Base-by-base conservation (phyloP, 2,797 vertebrate species). In the Pseudomugil gertrudae region DNA sequence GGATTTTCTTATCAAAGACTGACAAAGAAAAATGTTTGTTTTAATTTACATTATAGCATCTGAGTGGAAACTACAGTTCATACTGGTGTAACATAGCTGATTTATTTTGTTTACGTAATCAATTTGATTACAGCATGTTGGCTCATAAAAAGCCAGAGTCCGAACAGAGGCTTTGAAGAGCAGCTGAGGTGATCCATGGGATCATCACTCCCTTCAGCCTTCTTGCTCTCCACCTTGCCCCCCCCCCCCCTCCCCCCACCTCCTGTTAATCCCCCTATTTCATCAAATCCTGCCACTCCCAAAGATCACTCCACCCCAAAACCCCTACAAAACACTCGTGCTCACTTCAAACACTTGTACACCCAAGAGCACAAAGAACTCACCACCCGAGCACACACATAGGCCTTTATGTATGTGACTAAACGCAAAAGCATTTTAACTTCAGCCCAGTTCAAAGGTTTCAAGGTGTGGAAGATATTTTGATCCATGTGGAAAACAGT, bases 211-310 rank as follows among this genome's bases (percentile, higher is more conserved):
- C 68, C 66, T 74, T 52, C 6, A 2, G 63, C 48, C 54, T 48
- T 59, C 27, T 36, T 57, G 61, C 43, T 40, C 64, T 63, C 64
- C 74, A 83, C 76, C 66, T 74, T 70, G 32, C 36, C 58, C 48
- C 27, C 57, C 66, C 68, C 69, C 50, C 72, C 47, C 60, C 24
- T 72, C 15, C 32, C 29, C n/a, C n/a, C n/a, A n/a, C n/a, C 48
- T 36, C 43, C 54, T 30, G 72, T 57, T 79, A 83, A 86, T 78
- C 71, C 62, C 58, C 45, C 32, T 19, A 4, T 72, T 86, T 67
- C 57, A 66, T 75, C 67, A 75, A 73, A 84, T 74, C 66, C 70
- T 48, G 66, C 76, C 84, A 72, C 74, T 76, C 62, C 83, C 67
- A 57, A 35, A 62, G 63, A 61, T 51, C 11, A 11, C 63, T 76